A percentile compares a stretch with the other conserved stretches of the same genome.
Conservation (phyloP, 2,888 invertebrate species). For the Digitonthophagus gazella region DNA sequence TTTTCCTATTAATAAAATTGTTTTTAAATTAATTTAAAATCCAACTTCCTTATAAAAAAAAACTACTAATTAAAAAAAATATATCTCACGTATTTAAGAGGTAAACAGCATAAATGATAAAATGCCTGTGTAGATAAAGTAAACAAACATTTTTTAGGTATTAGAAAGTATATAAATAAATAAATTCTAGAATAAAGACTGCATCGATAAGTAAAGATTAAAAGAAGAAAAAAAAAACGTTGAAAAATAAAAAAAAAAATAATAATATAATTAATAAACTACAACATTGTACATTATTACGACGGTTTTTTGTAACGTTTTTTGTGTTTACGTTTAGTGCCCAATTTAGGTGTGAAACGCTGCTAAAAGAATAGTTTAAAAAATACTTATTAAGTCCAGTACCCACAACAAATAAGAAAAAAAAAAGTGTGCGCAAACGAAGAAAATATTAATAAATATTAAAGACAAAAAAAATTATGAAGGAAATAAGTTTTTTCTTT, state of each 20-base stretch:
- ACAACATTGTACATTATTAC: constrained; percentile 17
- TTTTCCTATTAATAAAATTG: too few species aligned
- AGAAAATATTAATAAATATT: not conserved
- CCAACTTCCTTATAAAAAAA: not conserved
- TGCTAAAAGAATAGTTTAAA: constrained; percentile 15
- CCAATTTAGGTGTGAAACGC: constrained; percentile 40
- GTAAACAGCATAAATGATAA: constrained; percentile 25
- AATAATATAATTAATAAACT: constrained; percentile 12
- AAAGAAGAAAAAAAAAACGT: constrained; percentile 12
- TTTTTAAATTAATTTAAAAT: not conserved
- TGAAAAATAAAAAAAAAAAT: constrained; percentile 17
- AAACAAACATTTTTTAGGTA: constrained; percentile 43
- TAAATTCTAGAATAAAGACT: constrained; percentile 50
- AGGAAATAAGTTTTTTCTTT: too few species aligned
- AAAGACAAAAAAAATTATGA: not conserved
- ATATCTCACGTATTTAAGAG: constrained; percentile 16
- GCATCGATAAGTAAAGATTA: constrained; percentile 49
- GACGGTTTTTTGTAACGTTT: constrained; percentile 39
- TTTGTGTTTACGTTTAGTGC: constrained; percentile 39
- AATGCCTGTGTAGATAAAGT: constrained; percentile 24
- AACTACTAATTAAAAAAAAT: constrained; percentile 13
- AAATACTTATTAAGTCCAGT: not conserved
- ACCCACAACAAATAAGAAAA: too few species aligned
- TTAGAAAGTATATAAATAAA: constrained; percentile 41
- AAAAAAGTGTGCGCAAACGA: not conserved